These are phyloP conservation scores for Zygothrica quintamaculata DNA, from an alignment of 2,888 invertebrate genomes.

Conservation along the genomic window DNA sequence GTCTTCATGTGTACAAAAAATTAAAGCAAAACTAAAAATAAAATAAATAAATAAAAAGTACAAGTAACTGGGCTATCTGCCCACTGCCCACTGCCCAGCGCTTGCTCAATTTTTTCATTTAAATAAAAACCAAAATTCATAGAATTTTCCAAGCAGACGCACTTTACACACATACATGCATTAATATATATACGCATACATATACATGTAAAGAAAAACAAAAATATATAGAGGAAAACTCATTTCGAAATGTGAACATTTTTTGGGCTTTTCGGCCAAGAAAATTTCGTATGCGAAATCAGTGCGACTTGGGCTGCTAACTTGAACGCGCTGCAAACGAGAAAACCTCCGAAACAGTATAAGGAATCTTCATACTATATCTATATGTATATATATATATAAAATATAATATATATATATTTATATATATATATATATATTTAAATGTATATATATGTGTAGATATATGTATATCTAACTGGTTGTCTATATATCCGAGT, in stretches of 20 bases:
- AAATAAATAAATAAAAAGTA: constrained; percentile 62
- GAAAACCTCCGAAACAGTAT: constrained; percentile 75
- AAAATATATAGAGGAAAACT: constrained; percentile 46
- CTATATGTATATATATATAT: constrained; percentile 31
- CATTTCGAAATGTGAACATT: constrained; percentile 73
- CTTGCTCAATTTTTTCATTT: constrained; percentile 68
- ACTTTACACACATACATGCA: constrained; percentile 63
- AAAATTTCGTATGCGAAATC: constrained; percentile 82
- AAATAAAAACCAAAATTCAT: constrained; percentile 79
- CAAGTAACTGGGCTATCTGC: constrained; percentile 45
- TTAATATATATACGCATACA: constrained; percentile 16
- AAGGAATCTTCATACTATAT: constrained; percentile 67
- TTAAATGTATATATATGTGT: constrained; percentile 36
- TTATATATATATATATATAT: constrained; percentile 29
- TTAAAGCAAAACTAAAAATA: constrained; percentile 49
- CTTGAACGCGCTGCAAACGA: constrained; percentile 84
- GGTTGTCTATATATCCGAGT: constrained; percentile 66
- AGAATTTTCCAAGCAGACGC: constrained; percentile 77
- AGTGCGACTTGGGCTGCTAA: constrained; percentile 85
- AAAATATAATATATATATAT: constrained; percentile 35
- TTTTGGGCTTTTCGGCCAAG: constrained; percentile 73
- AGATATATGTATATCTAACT: constrained; percentile 58
- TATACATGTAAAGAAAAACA: constrained; percentile 16
- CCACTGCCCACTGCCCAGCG: constrained; percentile 56
- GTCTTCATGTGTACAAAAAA: constrained; percentile 43